A percentile compares a stretch with the other conserved stretches of the same genome.
phyloP scores from a whole-genome alignment of 1,140 invertebrate species.

The Macrobrachium nipponense region DNA sequence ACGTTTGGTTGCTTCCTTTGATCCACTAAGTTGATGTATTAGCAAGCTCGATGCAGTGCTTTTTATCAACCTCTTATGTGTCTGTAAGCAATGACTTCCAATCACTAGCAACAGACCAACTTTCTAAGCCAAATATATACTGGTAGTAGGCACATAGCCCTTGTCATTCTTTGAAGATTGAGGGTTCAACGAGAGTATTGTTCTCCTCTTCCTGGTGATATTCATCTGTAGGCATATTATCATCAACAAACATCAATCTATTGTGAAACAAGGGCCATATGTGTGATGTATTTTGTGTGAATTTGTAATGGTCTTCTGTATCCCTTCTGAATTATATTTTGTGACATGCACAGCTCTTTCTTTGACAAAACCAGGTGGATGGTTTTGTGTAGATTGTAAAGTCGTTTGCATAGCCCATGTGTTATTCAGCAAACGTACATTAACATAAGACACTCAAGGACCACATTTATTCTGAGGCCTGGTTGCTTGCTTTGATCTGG shows the following conservation, averaged over 20 bases:
- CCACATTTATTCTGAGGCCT: neutral
- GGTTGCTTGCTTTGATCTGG: neutral
- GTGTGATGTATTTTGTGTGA: slow-evolving; percentile 12
- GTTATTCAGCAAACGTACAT: slow-evolving; percentile 18
- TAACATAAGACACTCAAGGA: neutral
- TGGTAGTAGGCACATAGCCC: no score
- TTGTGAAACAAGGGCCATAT: slow-evolving; percentile 15
- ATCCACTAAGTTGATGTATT: no score
- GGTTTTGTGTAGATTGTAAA: slow-evolving; percentile 8
- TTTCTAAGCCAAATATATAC: no score
- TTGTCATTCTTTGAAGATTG: no score
- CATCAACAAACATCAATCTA: slow-evolving; percentile 7
- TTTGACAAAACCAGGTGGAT: slow-evolving; percentile 13
- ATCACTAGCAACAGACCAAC: no score
- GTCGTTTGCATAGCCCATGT: slow-evolving; percentile 1
- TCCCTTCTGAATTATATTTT: slow-evolving; percentile 17
- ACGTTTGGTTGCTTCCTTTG: no score
- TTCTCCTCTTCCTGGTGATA: no score
- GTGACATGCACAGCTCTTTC: slow-evolving; percentile 11
- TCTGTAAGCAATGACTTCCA: no score
- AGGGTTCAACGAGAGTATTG: no score
- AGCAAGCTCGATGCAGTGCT: no score
- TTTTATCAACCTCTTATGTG: no score
- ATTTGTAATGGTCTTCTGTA: slow-evolving; percentile 6
- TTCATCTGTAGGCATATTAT: neutral